Conservation (phyloP, 1,140 invertebrate species). For the Ladona fulva region DNA sequence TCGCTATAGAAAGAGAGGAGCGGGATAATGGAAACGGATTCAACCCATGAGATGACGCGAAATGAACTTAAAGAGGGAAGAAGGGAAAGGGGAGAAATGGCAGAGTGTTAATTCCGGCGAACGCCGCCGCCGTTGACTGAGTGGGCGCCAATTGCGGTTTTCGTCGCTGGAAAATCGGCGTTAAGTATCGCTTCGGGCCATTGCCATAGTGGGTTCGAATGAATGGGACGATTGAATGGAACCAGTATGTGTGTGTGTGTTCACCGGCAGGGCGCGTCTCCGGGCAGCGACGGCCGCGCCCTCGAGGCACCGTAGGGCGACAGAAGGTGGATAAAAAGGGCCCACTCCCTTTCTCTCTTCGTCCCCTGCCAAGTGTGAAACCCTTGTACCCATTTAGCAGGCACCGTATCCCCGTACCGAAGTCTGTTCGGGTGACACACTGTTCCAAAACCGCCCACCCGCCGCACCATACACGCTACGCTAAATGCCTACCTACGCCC, state of each 20-base stretch:
- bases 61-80: too few relatives aligned
- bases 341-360: too few relatives aligned
- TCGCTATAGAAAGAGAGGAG: background rate
- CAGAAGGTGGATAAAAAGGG: too few relatives aligned
- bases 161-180: background rate
- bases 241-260: too few relatives aligned
- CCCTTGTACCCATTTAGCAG: constrained; percentile 3
- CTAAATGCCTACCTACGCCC: background rate
- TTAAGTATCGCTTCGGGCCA: background rate
- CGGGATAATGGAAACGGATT: background rate
- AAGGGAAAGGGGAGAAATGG: background rate
- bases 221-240: too few relatives aligned
- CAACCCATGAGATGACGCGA: too few relatives aligned
- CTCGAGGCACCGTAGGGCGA: background rate
- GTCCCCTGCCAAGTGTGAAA: background rate
- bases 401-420: background rate
- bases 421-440: background rate
- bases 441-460: background rate
- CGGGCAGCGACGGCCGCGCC: background rate
- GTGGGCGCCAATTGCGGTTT: background rate
- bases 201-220: too few relatives aligned
- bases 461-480: background rate
- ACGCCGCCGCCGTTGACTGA: too few relatives aligned
- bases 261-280: too few relatives aligned
- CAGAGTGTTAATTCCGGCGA: background rate